Evolutionary conservation across 2,888 invertebrate species (phyloP), one percentile per base, ranked within the genome.

Genomic region (Nomada fucata): DNA sequence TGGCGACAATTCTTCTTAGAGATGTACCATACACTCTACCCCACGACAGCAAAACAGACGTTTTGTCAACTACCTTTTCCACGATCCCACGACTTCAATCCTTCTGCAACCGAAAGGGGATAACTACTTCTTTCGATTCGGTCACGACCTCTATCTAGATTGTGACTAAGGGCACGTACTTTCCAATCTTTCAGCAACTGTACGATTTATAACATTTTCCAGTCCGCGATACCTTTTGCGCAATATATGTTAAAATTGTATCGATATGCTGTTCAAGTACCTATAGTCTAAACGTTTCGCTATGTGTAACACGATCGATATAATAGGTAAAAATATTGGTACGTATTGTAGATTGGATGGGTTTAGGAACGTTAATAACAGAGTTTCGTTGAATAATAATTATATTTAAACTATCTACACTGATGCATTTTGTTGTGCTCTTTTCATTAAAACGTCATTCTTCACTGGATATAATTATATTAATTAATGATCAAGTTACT

Each of bases 61-160:
- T 75, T 85, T 82, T 82, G 82, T 85, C 85, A 85, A 82, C 82
- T 85, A 76, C 69, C 74, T 79, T 75, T 70, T 82, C 65, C 50
- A 70, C 52, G 55, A 85, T 71, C 71, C 52, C 63, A 67, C 84
- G 26, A 79, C 83, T 82, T 61, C 69, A 59, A 77, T 84, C 76
- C 71, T 76, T 68, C 69, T 60, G 67, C 67, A 78, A 42, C 65
- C 70, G 11, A 60, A 68, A 79, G 85, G 79, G 85, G 76, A 75
- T 50, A 13, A 57, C 57, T 60, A 55, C 61, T 52, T n/a, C 42
- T 80, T 78, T 18, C 60, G 69, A 52, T 69, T 57, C 60, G 15
- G 60, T 72, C 82, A 82, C 85, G 85, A 79, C 79, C 75, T 57
- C 75, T 50, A 47, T 42, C 11, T 47, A 67, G 85, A 78, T 13